These are phyloP conservation scores for Smutsia gigantea DNA, from an alignment of 2,797 vertebrate species.

Conservation along the genomic window DNA sequence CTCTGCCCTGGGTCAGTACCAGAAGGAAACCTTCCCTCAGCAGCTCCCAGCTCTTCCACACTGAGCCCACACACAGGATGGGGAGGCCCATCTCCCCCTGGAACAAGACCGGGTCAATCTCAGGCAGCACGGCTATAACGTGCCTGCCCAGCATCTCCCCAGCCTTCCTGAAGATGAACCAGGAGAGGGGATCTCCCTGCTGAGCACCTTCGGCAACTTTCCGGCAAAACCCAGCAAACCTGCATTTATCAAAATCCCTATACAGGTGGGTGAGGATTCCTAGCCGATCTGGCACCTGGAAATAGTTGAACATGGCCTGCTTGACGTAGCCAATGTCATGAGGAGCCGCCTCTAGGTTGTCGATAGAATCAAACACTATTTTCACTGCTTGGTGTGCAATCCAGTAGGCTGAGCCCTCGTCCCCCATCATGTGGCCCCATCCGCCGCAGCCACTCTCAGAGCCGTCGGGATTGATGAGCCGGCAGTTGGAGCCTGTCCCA, in stretches of 20 bases:
- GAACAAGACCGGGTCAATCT: constrained; percentile 90
- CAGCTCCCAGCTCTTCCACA: constrained; percentile 96
- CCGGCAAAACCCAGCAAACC: constrained; percentile 94
- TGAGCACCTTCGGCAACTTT: constrained; percentile 91
- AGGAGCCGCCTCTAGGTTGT: constrained; percentile 89
- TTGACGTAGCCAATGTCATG: constrained; percentile 88
- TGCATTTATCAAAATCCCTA: constrained; percentile 93
- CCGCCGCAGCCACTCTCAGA: too few species aligned
- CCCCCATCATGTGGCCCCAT: too few species aligned
- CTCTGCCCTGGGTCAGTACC: constrained; percentile 84
- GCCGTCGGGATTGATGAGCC: too few species aligned
- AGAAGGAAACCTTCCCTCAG: constrained; percentile 90
- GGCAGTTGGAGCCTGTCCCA: too few species aligned
- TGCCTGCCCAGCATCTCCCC: constrained; percentile 91
- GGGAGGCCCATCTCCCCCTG: constrained; percentile 89
- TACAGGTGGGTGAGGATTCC: constrained; percentile 95
- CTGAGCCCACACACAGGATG: constrained; percentile 94
- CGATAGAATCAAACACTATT: constrained; percentile 92
- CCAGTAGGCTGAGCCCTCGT: constrained; percentile 97
- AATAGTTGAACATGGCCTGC: constrained; percentile 93
- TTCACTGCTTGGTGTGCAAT: constrained; percentile 94
- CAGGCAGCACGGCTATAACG: constrained; percentile 90
- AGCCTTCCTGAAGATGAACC: constrained; percentile 88
- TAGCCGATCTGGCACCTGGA: constrained; percentile 92
- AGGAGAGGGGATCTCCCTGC: constrained; percentile 90